Base-by-base conservation (phyloP, 2,113 vertebrate species). In the Takifugu flavidus region DNA sequence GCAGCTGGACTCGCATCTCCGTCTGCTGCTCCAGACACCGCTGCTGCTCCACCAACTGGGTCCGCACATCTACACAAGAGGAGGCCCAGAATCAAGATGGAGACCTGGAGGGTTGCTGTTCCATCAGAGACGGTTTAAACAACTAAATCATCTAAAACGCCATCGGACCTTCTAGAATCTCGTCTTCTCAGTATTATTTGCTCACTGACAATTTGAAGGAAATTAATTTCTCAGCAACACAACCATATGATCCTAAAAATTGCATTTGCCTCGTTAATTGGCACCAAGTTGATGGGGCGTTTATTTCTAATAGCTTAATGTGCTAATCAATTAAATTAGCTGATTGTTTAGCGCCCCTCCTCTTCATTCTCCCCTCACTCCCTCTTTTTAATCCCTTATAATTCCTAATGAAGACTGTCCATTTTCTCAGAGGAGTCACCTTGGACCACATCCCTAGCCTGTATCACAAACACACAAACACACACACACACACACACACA, bases 21-120 rank as follows among this genome's bases (percentile, higher is more conserved):
- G 95, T 98, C 88, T 98, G 97, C 82, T 99, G 97, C 86, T 99
- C 97, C 87, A 99, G 91, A 80, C 96, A 98, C 80, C 98, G 96
- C 92, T 98, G 93, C 92, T 98, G 96, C 89, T 99, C 97, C 82
- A 95, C 92, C 91, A 99, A 80, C 74, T 98, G 97, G 77, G 93
- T 91, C 26, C 97, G 94, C 70, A 99, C 98, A 92, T 99, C 97
- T 99, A 82, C 28, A 59, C 34, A 39, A 39, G 34, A 39, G 5
- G 7, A 39, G 11, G 34, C 34, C 34, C 34, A 10, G 34, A 39
- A 11, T 39, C 34, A 39, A 10, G 7, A 3, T 11, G 34, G 34
- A 39, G 34, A 11, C 7, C 34, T 10, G 34, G 34, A 1, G 7
- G 7, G 34, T 6, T 39, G 7, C 34, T 2, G 34, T 39, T 39